Percentiles rank a stretch among this genome's conserved stretches.
Evolutionary conservation across 2,888 invertebrate species (phyloP).

Genomic region (Emesis furor): DNA sequence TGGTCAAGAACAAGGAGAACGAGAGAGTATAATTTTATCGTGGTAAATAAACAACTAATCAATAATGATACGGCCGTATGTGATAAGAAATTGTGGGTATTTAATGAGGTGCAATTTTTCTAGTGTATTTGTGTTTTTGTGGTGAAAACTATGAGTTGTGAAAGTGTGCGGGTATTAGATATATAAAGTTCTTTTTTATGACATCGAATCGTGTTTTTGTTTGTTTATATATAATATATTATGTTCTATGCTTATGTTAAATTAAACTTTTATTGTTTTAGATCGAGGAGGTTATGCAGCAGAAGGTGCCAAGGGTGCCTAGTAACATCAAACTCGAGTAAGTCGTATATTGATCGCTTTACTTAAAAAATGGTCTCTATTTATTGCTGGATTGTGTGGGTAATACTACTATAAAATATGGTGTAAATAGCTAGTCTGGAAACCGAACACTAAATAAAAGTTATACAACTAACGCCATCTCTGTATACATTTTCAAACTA

Average conservation of each 20-base stretch:
- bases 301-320: slow-evolving; percentile 90
- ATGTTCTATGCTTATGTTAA: too few relatives aligned
- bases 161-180: slow-evolving; percentile 31
- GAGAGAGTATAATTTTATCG: slow-evolving; percentile 85
- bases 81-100: slow-evolving; percentile 77
- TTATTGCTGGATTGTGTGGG: not conserved
- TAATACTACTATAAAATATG: too few relatives aligned
- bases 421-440: too few relatives aligned
- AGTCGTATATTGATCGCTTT: too few relatives aligned
- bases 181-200: not conserved
- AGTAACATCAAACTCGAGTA: slow-evolving; percentile 84
- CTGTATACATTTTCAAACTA: slow-evolving; percentile 48
- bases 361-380: too few relatives aligned
- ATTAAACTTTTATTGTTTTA: slow-evolving; percentile 78
- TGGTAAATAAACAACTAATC: slow-evolving; percentile 81
- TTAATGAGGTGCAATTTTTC: slow-evolving; percentile 74
- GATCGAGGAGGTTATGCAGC: slow-evolving; percentile 91
- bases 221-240: too few relatives aligned
- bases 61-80: slow-evolving; percentile 74
- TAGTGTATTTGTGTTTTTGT: slow-evolving; percentile 47
- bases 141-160: slow-evolving; percentile 18
- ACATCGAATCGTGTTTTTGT: too few relatives aligned
- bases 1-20: slow-evolving; percentile 81
- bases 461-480: slow-evolving; percentile 82
- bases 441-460: too few relatives aligned